Base-by-base conservation (phyloP, 2,797 vertebrate species). In the Tamandua tetradactyla region DNA sequence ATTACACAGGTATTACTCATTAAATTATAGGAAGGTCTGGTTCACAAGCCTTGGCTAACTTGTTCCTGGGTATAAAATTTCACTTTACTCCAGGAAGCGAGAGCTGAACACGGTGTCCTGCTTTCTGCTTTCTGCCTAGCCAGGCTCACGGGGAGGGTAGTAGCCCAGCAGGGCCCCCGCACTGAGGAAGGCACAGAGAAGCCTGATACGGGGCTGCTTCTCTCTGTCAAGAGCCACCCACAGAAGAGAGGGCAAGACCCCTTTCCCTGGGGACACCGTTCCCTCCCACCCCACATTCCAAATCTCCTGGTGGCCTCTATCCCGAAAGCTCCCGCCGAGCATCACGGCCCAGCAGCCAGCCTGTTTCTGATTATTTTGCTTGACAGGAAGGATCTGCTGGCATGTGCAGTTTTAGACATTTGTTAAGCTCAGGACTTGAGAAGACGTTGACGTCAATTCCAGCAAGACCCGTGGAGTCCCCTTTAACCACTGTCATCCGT, bases 381-480 rank as follows among this genome's bases (percentile, higher is more conserved):
- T 0, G 0, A 96, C 30, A 92, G 94, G 95, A 92, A 92, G 18
- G 35, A 95, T 68, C 94, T 95, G 95, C 88, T 87, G 9, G 15
- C 71, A 74, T 32, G 80, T 40, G 87, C 9, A 3, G 79, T 89
- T 95, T 91, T 42, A 83, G 83, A 93, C 83, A 89, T 57, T 44
- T 85, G 96, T 69, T 52, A 71, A 87, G 94, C 87, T 68, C 74
- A 59, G 40, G 81, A 95, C 82, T 87, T 90, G 89, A 81, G 96
- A 95, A 20, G 52, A 93, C 74, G 44, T 47, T 95, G 96, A 98
- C 27, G 2, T 96, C 91, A 90, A 84, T 83, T 89, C 91, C 89
- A 49, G 59, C 0, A 88, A 44, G 92, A 96, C 82, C 86, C 89
- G 66, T 14, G 87, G 44, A 76, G 95, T 90, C 69, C 86, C 94